phyloP scores from a whole-genome alignment of 2,888 invertebrate species.

The Patella caerulea region DNA sequence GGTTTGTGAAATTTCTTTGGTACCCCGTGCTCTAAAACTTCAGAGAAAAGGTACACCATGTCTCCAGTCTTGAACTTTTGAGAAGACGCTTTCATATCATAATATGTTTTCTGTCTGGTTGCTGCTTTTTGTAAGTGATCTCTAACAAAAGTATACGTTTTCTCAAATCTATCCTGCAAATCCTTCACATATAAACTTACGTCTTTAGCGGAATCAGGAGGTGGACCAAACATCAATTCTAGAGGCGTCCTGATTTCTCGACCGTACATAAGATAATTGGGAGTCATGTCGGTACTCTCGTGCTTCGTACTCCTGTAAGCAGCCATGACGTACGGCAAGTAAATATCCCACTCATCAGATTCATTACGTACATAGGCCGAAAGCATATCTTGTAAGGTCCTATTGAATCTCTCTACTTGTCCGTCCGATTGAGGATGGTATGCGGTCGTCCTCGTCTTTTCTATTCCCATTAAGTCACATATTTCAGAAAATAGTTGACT shows the following conservation, averaged over 20 bases:
- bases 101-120: conserved; percentile 5
- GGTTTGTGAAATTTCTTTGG: conserved; percentile 9
- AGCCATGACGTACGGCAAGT: conserved; percentile 31
- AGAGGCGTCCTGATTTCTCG: conserved; percentile 21
- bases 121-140: not conserved
- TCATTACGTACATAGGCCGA: conserved; percentile 30
- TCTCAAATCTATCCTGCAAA: not conserved
- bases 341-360: conserved; percentile 31
- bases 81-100: not conserved
- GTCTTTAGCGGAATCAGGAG: conserved; percentile 4
- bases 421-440: conserved; percentile 21
- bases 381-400: conserved; percentile 27
- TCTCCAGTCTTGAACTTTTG: not conserved
- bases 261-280: conserved; percentile 28
- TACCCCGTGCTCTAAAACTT: not conserved
- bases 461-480: conserved; percentile 26
- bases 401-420: conserved; percentile 29
- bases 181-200: not conserved
- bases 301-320: conserved; percentile 32
- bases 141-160: not conserved
- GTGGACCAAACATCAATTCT: conserved; percentile 27
- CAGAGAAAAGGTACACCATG: conserved; percentile 2
- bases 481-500: conserved; percentile 33
- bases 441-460: conserved; percentile 28
- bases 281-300: conserved; percentile 26